Base-by-base conservation (phyloP, 2,113 vertebrate species). In the Dicentrarchus labrax region DNA sequence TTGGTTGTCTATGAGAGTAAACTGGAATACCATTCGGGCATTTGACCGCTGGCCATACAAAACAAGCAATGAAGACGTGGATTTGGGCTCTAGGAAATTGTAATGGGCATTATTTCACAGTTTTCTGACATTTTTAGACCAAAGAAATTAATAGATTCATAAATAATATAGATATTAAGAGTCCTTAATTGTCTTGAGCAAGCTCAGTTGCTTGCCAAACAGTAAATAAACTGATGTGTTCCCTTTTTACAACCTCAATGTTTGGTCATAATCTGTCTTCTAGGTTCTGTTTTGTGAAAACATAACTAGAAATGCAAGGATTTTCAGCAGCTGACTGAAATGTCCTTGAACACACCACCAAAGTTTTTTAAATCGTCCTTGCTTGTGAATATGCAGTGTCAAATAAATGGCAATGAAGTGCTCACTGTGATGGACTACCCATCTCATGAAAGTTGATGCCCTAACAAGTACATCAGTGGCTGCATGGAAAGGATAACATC, bases 331-430 rank as follows among this genome's bases (percentile, higher is more conserved):
- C 15, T 53, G n/a, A n/a, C 38, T 30, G 7, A 59, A 10, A 48
- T 64, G 72, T 76, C 56, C 43, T 77, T 60, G 72, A 73, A 67
- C 43, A 73, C 48, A 21, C 10, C 15, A 22, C 43, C 72, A 54
- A 8, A 38, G 19, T 69, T 82, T 66, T 80, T 13, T 61, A 50
- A 74, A 45, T 4, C 0, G 4, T 61, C 47, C 64, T 60, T 16
- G 36, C 36, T 74, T 62, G n/a, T 0, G 19, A 70, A 65, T 41
- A 38, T 67, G 57, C 67, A 39, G 47, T 54, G 57, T 77, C 43
- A 80, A 51, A 60, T 41, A 68, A 76, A 61, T 61, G 24, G 3
- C 24, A 22, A 24, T 36, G 13, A 13, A 30, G 17, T 9, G n/a
- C 22, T 61, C 8, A 0, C 2, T 50, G 70, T 64, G 65, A 77